A percentile compares a stretch with the other conserved stretches of the same genome.
These are phyloP conservation scores for Nettapus auritus DNA, from an alignment of 2,113 vertebrate genomes.

Conservation along the genomic window DNA sequence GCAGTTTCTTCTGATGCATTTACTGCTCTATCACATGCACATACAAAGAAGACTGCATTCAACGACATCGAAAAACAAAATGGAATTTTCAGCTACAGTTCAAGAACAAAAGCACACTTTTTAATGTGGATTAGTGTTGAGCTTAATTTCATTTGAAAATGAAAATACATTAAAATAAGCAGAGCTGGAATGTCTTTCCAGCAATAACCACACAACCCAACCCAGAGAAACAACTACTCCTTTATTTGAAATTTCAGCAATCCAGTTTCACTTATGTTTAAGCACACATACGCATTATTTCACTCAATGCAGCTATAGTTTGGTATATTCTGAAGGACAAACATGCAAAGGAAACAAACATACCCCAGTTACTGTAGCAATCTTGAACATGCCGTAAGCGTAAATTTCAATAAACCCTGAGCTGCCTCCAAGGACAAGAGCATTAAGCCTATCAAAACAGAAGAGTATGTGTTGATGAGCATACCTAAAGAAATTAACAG, in stretches of 20 bases:
- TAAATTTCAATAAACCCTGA: slow-evolving; percentile 93
- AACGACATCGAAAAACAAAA: not conserved
- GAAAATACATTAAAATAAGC: not conserved
- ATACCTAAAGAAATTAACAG: not conserved
- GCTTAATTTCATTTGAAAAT: not conserved
- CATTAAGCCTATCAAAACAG: slow-evolving; percentile 87
- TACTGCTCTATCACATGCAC: not conserved
- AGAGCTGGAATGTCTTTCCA: not conserved
- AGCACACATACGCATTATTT: not conserved
- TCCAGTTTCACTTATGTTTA: not conserved
- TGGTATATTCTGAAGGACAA: not conserved
- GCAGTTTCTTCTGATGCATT: not conserved
- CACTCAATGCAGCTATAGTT: not conserved
- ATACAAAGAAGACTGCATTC: not conserved
- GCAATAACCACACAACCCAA: not conserved
- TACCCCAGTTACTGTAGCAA: slow-evolving; percentile 90
- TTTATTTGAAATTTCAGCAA: not conserved
- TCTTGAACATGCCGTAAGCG: slow-evolving; percentile 98
- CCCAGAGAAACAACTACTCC: not conserved
- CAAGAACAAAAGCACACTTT: not conserved
- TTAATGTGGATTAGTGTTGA: not conserved
- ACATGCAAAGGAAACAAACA: not conserved
- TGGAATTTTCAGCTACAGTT: not conserved
- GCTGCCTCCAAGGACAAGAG: slow-evolving; percentile 91
- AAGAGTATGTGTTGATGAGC: not conserved